A percentile compares a stretch with the other conserved stretches of the same genome.
These are phyloP conservation scores for Seira sanloemensis DNA, from an alignment of 2,888 invertebrate genomes.

Conservation along the genomic window DNA sequence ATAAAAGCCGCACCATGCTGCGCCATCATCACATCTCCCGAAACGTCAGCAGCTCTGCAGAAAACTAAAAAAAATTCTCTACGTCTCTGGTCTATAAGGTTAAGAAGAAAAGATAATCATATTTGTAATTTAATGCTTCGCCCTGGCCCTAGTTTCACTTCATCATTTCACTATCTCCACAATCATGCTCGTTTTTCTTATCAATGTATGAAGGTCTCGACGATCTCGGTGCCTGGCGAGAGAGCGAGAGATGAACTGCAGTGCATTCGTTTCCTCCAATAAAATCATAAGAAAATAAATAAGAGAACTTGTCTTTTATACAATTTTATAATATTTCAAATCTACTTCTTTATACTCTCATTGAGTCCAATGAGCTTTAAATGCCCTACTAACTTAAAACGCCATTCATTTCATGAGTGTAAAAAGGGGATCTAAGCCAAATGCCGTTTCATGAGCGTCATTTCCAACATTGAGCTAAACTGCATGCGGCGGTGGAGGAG, in stretches of 20 bases:
- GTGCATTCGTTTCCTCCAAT: background rate
- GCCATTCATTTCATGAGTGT: background rate
- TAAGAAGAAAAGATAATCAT: background rate
- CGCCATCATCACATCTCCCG: background rate
- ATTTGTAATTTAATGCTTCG: background rate
- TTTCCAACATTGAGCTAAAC: too few relatives aligned
- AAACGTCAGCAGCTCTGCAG: background rate
- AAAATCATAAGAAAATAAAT: too few relatives aligned
- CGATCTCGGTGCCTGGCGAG: background rate
- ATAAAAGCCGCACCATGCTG: conserved; percentile 16
- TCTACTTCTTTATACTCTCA: conserved; percentile 34
- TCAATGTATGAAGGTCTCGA: background rate
- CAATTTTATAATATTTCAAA: background rate
- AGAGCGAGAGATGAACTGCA: too few relatives aligned
- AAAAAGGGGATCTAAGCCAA: background rate
- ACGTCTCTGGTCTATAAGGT: background rate
- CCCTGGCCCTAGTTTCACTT: background rate
- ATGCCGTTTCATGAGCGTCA: background rate
- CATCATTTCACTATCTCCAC: background rate
- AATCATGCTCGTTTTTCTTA: background rate
- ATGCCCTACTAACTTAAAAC: background rate
- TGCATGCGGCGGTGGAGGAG: too few relatives aligned
- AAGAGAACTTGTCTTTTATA: background rate
- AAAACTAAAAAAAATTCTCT: background rate
- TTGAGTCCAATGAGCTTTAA: conserved; percentile 17